Conservation (phyloP, 2,113 vertebrate species). For the Prolemur simus region DNA sequence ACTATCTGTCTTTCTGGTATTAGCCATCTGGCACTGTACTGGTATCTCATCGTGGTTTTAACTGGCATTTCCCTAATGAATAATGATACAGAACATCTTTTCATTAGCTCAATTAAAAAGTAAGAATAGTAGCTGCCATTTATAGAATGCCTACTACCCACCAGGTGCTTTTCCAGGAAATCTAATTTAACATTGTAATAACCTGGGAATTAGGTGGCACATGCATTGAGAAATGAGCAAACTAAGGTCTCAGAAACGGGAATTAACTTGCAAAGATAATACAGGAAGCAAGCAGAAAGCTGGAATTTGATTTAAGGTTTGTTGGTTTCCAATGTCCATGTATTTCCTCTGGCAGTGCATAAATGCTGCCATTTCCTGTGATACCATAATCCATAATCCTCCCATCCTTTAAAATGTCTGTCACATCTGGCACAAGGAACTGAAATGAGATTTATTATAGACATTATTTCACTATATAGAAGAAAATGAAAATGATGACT, state of each 20-base stretch:
- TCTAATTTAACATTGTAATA: not conserved
- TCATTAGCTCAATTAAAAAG: not conserved
- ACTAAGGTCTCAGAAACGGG: not conserved
- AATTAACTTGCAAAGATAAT: not conserved
- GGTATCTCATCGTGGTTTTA: not conserved
- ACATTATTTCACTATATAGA: not conserved
- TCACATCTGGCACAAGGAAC: not conserved
- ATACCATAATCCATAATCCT: not conserved
- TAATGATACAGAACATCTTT: not conserved
- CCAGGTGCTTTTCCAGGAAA: not conserved
- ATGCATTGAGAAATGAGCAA: not conserved
- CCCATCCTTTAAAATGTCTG: not conserved
- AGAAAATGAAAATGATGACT: not conserved
- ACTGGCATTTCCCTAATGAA: not conserved
- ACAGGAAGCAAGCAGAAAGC: not conserved
- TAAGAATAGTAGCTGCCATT: not conserved
- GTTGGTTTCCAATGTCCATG: not conserved
- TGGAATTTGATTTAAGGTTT: not conserved
- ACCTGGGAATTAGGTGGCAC: not conserved
- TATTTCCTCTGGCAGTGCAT: not conserved
- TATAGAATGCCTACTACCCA: not conserved
- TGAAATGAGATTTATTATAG: not conserved
- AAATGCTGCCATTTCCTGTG: not conserved
- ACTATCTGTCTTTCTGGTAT: not conserved
- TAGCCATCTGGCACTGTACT: not conserved